Base-by-base conservation (phyloP, 2,797 vertebrate species). In the Notolepis coatsorum region DNA sequence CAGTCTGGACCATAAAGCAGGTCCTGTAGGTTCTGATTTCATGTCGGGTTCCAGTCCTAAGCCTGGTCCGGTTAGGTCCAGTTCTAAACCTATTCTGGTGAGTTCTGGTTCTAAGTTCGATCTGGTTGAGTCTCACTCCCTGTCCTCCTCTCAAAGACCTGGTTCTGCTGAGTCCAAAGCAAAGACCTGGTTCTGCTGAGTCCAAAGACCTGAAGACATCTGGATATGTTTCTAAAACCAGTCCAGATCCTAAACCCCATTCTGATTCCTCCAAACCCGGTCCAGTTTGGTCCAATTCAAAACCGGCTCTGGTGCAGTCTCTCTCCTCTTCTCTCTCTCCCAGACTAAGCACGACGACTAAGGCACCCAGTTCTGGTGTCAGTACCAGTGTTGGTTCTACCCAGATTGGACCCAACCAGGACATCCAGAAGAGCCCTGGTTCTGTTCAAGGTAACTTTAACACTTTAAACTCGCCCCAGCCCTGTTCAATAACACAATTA, bases 401-500 rank as follows among this genome's bases (percentile, higher is more conserved):
- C 42, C 6, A 3, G 35, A 37, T 37, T 10, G 60, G 30, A 54
- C 31, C 54, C 31, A 58, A 49, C 13, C 24, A 25, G n/a, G 51
- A 21, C 7, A 12, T 3, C 25, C 56, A 17, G 49, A 70, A 12
- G 54, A 71, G 68, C 65, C 57, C 50, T 17, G 41, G 35, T 57
- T 66, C 68, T 53, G 20, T 18, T 75, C 5, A 50, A 84, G 80
- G 86, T 88, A 81, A 77, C 15, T 23, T 28, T n/a, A n/a, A n/a
- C n/a, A n/a, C n/a, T n/a, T n/a, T n/a, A n/a, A n/a, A n/a, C n/a
- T n/a, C n/a, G n/a, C n/a, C n/a, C n/a, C n/a, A n/a, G n/a, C n/a
- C n/a, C n/a, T n/a, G n/a, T n/a, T n/a, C n/a, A n/a, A n/a, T n/a
- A n/a, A n/a, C n/a, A n/a, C n/a, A n/a, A n/a, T n/a, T n/a, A n/a